Conservation (phyloP, 1,140 invertebrate genomes). For the Lepidostoma basale region DNA sequence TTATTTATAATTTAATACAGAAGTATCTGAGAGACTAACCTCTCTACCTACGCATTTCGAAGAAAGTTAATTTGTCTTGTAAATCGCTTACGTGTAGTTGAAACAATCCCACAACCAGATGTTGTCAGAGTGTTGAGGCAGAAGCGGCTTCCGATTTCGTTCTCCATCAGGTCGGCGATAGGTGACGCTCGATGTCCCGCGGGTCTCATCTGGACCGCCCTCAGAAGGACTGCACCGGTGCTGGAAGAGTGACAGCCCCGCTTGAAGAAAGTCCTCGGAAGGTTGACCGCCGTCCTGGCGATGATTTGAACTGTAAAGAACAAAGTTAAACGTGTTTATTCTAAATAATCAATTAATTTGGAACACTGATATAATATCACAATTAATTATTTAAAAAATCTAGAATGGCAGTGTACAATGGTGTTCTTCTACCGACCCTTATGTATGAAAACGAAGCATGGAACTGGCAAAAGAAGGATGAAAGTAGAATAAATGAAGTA, state of each 20-base stretch:
- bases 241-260: conserved; percentile 64
- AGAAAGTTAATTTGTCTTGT: background rate
- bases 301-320: no score
- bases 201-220: conserved; percentile 26
- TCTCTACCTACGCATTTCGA: background rate
- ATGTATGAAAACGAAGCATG: no score
- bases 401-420: no score
- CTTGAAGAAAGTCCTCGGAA: conserved; percentile 62
- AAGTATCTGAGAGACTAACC: no score
- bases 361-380: no score
- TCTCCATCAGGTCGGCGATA: conserved; percentile 55
- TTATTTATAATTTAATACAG: no score
- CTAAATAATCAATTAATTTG: no score
- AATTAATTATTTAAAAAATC: no score
- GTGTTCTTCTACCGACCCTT: no score
- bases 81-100: conserved; percentile 65
- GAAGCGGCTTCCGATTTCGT: conserved; percentile 53
- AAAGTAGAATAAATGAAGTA: no score
- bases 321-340: no score
- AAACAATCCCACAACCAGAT: conserved; percentile 71
- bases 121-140: conserved; percentile 61
- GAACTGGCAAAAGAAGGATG: no score
- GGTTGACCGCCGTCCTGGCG: conserved; percentile 21
- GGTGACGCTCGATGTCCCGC: conserved; percentile 57
- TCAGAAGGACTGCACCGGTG: conserved; percentile 54